phyloP scores from a whole-genome alignment of 1,140 invertebrate species.

The Teleogryllus occipitalis region DNA sequence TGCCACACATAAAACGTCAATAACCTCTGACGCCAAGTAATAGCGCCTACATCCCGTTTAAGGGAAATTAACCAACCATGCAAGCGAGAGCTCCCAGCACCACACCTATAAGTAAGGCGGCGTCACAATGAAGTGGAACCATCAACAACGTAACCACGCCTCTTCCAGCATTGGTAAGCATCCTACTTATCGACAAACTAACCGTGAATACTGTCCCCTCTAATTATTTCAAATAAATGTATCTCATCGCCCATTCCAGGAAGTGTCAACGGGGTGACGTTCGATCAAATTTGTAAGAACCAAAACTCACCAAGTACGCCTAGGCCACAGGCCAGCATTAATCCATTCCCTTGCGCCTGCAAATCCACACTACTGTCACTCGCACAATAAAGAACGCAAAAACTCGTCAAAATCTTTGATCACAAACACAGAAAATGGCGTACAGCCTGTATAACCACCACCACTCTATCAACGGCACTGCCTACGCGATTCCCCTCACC shows the following conservation, averaged over 20 bases:
- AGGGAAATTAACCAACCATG: no score
- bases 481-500: background rate
- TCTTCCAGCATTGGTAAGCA: no score
- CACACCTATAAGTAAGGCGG: no score
- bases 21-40: no score
- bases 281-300: background rate
- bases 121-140: no score
- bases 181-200: no score
- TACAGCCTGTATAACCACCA: background rate
- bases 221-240: background rate
- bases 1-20: no score
- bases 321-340: background rate
- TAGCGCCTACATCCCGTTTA: no score
- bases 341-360: background rate
- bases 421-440: conserved; percentile 1
- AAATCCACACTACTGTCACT: background rate
- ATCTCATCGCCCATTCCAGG: background rate
- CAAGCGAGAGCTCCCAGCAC: no score
- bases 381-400: background rate
- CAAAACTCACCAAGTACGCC: background rate
- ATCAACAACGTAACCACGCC: no score
- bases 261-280: background rate
- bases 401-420: background rate
- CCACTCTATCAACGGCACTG: background rate
- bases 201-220: no score